Percentiles rank a stretch among this genome's conserved stretches.
Evolutionary conservation across 2,888 invertebrate species (phyloP).

Genomic region (Apamea monoglypha): DNA sequence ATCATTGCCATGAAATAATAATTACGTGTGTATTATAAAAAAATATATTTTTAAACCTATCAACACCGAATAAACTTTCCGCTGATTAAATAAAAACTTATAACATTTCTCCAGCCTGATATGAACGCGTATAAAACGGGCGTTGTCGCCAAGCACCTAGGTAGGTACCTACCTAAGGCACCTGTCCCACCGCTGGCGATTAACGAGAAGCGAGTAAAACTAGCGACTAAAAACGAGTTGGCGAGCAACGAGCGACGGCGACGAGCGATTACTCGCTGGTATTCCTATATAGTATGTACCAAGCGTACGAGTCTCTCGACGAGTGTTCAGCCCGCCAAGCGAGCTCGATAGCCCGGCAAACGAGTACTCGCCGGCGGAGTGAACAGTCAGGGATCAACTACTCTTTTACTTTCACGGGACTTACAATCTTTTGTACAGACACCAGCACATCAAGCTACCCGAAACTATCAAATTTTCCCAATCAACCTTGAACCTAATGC

Average conservation of each 20-base stretch:
- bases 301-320: background rate
- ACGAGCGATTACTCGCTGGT: background rate
- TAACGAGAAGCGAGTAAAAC: background rate
- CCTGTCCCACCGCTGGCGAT: background rate
- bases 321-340: background rate
- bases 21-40: constrained; percentile 11
- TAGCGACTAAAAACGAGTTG: background rate
- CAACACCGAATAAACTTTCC: constrained; percentile 4
- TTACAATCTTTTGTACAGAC: background rate
- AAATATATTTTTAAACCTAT: background rate
- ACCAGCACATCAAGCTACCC: no score
- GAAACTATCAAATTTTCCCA: no score
- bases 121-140: constrained; percentile 64
- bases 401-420: background rate
- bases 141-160: constrained; percentile 64
- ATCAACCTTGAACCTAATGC: no score
- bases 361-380: background rate
- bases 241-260: background rate
- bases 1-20: constrained; percentile 14
- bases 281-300: background rate
- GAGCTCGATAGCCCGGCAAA: no score
- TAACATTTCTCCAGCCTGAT: constrained; percentile 50
- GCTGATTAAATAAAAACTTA: constrained; percentile 12
- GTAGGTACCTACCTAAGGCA: background rate
- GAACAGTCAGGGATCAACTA: background rate